Conservation (phyloP, 1,140 invertebrate species). For the Lasaia peninsularis region DNA sequence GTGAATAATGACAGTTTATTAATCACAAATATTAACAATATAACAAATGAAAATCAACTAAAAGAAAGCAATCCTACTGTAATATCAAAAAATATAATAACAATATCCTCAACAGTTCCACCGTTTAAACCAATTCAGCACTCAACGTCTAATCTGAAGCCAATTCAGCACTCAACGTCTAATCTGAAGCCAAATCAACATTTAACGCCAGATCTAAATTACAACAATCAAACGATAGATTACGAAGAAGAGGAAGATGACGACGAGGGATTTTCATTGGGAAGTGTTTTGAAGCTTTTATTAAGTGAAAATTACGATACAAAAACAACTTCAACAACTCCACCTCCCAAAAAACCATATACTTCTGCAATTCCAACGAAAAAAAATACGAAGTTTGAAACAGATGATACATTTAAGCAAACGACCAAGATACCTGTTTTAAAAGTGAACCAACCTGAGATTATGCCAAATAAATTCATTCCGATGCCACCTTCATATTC, state of each 20-base stretch:
- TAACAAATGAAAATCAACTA: not conserved
- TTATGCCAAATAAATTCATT: conserved; percentile 27
- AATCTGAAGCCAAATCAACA: not conserved
- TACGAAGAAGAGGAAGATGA: conserved; percentile 66
- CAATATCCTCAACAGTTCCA: not conserved
- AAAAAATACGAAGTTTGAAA: conserved; percentile 25
- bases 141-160: no score
- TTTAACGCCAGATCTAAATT: not conserved
- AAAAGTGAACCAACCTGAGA: conserved; percentile 13
- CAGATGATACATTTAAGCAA: conserved; percentile 21
- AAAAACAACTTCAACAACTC: conserved; percentile 36
- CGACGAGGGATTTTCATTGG: conserved; percentile 77
- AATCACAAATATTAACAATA: conserved; percentile 1
- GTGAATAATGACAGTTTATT: not conserved
- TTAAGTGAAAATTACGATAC: conserved; percentile 71
- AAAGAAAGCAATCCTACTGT: not conserved
- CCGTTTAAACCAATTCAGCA: not conserved
- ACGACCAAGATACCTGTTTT: conserved; percentile 19
- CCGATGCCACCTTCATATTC: conserved; percentile 32
- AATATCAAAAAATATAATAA: not conserved
- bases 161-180: not conserved
- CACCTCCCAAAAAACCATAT: not conserved
- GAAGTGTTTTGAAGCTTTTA: conserved; percentile 78
- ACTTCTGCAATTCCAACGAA: conserved; percentile 19
- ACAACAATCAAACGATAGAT: conserved; percentile 34